These are phyloP conservation scores for Drosophila willistoni DNA, from an alignment of 1,140 invertebrate species.

Conservation along the genomic window DNA sequence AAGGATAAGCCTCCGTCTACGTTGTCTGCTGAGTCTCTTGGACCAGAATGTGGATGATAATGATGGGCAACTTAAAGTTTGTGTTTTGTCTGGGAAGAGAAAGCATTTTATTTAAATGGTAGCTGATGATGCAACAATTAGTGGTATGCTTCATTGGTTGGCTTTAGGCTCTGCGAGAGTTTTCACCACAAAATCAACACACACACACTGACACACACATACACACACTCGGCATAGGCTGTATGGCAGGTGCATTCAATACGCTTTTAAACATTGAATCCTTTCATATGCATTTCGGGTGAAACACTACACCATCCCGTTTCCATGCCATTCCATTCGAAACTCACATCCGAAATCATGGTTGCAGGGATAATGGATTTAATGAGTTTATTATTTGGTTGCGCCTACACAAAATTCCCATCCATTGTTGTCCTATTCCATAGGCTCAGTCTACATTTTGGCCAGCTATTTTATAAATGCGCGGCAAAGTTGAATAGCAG, in stretches of 20 bases:
- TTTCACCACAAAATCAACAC: conserved; percentile 25
- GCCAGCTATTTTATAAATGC: not conserved
- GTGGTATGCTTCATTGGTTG: conserved; percentile 44
- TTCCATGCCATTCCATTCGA: conserved; percentile 11
- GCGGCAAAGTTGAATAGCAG: not conserved
- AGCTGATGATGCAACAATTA: conserved; percentile 63
- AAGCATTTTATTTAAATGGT: conserved; percentile 2
- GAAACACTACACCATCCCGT: not conserved
- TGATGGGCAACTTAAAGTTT: conserved; percentile 57
- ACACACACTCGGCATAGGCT: conserved; percentile 12
- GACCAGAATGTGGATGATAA: conserved; percentile 21
- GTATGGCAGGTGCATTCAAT: conserved; percentile 38
- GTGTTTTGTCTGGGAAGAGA: not conserved
- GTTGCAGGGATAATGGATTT: conserved; percentile 76
- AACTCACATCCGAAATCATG: conserved; percentile 58
- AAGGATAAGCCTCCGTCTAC: conserved; percentile 62
- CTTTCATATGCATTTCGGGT: not conserved
- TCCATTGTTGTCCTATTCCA: conserved; percentile 20
- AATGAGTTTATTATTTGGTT: conserved; percentile 78
- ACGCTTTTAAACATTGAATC: conserved; percentile 64
- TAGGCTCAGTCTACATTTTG: conserved; percentile 4
- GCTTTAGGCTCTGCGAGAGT: conserved; percentile 19
- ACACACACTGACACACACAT: too few relatives aligned
- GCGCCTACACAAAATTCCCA: conserved; percentile 31
- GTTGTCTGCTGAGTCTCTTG: conserved; percentile 31